Percentiles rank a stretch among this genome's conserved stretches.
Evolutionary conservation across 2,797 vertebrate genomes (phyloP).

Genomic region (Neosilurus hyrtlii): DNA sequence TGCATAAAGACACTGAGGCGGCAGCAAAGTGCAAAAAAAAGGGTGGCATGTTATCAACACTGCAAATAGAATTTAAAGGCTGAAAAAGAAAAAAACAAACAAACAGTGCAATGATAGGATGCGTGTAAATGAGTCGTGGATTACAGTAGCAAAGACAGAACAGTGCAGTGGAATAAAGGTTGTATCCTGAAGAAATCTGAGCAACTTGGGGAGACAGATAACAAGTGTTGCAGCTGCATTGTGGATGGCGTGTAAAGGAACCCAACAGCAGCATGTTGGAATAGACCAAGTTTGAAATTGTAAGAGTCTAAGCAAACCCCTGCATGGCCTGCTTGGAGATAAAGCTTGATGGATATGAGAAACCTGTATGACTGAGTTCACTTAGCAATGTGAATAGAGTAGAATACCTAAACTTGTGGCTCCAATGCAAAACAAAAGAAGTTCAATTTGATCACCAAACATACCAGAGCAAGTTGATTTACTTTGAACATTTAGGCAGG

Average conservation of each 20-base stretch:
- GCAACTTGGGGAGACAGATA: neutral
- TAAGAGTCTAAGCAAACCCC: neutral
- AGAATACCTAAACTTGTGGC: too few relatives aligned
- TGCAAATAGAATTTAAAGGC: neutral
- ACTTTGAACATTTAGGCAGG: neutral
- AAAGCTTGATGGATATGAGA: neutral
- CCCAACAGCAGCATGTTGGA: neutral
- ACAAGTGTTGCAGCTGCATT: neutral
- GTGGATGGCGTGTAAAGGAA: neutral
- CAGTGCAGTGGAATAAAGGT: neutral
- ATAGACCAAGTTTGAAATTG: neutral
- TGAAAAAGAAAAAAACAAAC: neutral
- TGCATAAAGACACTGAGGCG: neutral
- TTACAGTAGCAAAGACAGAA: neutral
- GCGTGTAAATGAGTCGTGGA: neutral
- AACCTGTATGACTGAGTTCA: neutral
- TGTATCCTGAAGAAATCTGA: neutral
- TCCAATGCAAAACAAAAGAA: too few relatives aligned
- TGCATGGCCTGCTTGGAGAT: neutral
- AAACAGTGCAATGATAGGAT: neutral
- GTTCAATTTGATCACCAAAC: neutral
- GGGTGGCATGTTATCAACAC: neutral
- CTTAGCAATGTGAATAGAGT: neutral
- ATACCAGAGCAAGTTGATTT: neutral
- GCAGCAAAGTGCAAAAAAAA: neutral